Percentiles rank a stretch among this genome's conserved stretches.
Evolutionary conservation across 2,113 vertebrate genomes (phyloP).

Genomic region (Canis aureus): DNA sequence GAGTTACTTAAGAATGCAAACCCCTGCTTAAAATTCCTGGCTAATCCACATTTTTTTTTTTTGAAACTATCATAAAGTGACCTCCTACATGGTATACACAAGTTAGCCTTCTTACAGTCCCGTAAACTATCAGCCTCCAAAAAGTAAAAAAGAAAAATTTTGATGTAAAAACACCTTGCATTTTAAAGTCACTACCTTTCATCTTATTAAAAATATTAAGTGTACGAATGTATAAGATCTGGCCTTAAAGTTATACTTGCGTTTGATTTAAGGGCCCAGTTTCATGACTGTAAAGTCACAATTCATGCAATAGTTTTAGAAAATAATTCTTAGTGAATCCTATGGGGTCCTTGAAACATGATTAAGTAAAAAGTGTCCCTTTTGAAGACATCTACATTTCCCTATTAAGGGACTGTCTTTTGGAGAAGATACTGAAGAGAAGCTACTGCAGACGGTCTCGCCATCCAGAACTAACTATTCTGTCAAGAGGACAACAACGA

Average conservation of each 20-base stretch:
- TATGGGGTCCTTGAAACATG: not conserved
- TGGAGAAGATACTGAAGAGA: not conserved
- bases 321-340: not conserved
- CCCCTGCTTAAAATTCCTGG: conserved; percentile 61
- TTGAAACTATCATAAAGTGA: conserved; percentile 62
- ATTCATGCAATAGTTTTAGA: not conserved
- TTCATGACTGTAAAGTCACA: not conserved
- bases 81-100: not conserved
- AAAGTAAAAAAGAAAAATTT: not conserved
- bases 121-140: conserved; percentile 56
- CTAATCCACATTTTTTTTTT: conserved; percentile 65
- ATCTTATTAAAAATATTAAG: conserved; percentile 51
- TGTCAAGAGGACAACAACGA: not conserved
- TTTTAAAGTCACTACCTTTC: conserved; percentile 73
- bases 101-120: not conserved
- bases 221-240: not conserved
- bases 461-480: not conserved
- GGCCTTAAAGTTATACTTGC: not conserved
- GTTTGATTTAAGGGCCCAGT: not conserved
- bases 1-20: conserved; percentile 12
- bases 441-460: not conserved
- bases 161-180: conserved; percentile 45
- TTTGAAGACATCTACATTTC: not conserved
- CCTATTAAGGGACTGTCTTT: not conserved
- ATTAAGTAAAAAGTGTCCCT: not conserved